Base-by-base conservation (phyloP, 1,140 invertebrate species). In the Dreissena rostriformis region DNA sequence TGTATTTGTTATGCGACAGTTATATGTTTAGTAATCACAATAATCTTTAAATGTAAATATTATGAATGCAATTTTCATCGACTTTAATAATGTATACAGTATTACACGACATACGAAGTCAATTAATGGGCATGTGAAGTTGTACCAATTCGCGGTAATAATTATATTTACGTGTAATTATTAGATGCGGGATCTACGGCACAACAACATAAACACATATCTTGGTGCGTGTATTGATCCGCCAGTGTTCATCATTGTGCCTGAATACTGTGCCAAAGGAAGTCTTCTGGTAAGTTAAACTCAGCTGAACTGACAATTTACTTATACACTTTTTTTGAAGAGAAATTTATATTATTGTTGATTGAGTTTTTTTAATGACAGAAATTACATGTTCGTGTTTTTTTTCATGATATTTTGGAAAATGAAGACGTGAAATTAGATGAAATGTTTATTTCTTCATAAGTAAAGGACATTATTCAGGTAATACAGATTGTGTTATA, bases 171-270 rank as follows among this genome's bases (percentile, higher is more conserved):
- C 11, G 2, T 61, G 17, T 65, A 76, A 55, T 28, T 87, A 39
- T 5, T 61, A 6, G 97, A 96, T 98, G 95, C 94, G 97, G 74
- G 97, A 98, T 93, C 94, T 98, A 22, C 95, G 97, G 24, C 97
- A 98, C 89, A 97, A 98, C 91, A 98, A 98, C 94, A 96, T 99
- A 68, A 99, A 99, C 94, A 97, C 97, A 65, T 99, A 99, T 94
- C 97, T 99, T 92, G 98, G 98, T 86, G 98, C 98, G 67, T 97
- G 96, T 91, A 96, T 99, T 12, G 97, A 98, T 88, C 96, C 97
- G 5, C 88, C 88, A 0, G 96, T 97, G 88, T 96, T 98, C 86
- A 97, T 97, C 90, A 96, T 98, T 55, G 95, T 98, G 7, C 97
- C 96, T 0, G 97, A 98, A 92, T 98, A 98, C 90, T 98, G 97